Conservation (phyloP, 2,888 invertebrate species). For the Orgyia antiqua region DNA sequence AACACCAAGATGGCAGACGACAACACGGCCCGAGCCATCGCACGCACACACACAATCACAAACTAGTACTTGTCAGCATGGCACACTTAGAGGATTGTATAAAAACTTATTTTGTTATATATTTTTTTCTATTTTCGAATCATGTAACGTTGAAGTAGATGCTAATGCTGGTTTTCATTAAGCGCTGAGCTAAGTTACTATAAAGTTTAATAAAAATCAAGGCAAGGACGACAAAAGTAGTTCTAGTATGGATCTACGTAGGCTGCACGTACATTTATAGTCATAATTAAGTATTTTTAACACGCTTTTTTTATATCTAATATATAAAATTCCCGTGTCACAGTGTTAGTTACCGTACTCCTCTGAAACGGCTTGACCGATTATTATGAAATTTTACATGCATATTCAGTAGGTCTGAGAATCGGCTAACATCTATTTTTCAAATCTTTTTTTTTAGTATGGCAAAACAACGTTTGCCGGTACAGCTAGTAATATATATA, state of each 20-base stretch:
- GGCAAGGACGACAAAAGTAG: not conserved
- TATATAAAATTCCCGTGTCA: no score
- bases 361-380: no score
- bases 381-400: no score
- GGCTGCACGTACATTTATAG: no score
- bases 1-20: slow-evolving; percentile 51
- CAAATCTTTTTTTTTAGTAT: no score
- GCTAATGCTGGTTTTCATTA: slow-evolving; percentile 16
- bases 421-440: no score
- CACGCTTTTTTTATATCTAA: no score
- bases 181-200: slow-evolving; percentile 9
- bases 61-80: slow-evolving; percentile 73
- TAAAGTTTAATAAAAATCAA: not conserved
- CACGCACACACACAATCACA: slow-evolving; percentile 60
- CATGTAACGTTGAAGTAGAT: slow-evolving; percentile 27
- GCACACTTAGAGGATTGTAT: slow-evolving; percentile 46
- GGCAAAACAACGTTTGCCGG: no score
- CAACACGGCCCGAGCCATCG: slow-evolving; percentile 59
- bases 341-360: no score
- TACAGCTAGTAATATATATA: no score
- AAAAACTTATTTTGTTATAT: slow-evolving; percentile 26
- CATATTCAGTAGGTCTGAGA: no score
- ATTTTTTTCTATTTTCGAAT: slow-evolving; percentile 13
- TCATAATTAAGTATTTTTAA: no score
- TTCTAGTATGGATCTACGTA: slow-evolving; percentile 16